Evolutionary conservation across 2,113 vertebrate species (phyloP), one percentile per base, ranked within the genome.

Genomic region (Esox niger): DNA sequence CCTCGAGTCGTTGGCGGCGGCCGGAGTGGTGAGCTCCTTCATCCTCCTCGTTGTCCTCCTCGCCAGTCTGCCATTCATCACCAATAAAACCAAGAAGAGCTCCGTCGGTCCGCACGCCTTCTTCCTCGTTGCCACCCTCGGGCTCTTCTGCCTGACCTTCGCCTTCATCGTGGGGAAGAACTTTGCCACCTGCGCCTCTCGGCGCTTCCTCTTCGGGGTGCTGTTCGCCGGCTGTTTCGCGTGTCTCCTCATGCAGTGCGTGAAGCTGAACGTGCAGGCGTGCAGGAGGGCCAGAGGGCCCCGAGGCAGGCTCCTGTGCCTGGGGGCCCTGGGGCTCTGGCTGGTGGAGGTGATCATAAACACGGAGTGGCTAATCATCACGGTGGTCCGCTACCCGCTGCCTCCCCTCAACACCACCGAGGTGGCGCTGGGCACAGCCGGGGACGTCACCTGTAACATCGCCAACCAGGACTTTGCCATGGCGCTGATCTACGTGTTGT

Each of bases 301-400:
- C 0, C 86, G 68, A 30, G 90, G 83, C 4, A 94, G 95, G 94
- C 80, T 79, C 43, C 65, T 94, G 0, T 93, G 93, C 61, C 66
- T 88, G 0, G 88, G 91, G 61, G 94, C 94, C 0, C 1, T 93
- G 77, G 90, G 87, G 1, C 86, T 98, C 0, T 84, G 92, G 83
- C 80, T 93, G 4, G 95, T 98, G 60, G 95, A 98, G 83, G 94
- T 93, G 52, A 87, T 99, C 81, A 94, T 99, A 88, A 99, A 98
- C 58, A 70, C 93, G 0, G 96, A 98, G 87, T 99, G 97, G 97
- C 88, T 99, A 32, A 90, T 98, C 71, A 93, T 99, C 81, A 98
- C 97, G 0, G 78, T 96, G 27, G 93, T 89, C 0, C 91, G 90
- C 10, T 78, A n/a, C 0, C 82, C 83, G 0, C 71, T 33, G 0